phyloP scores from a whole-genome alignment of 2,888 invertebrate species.

The Yponomeuta sedellus region DNA sequence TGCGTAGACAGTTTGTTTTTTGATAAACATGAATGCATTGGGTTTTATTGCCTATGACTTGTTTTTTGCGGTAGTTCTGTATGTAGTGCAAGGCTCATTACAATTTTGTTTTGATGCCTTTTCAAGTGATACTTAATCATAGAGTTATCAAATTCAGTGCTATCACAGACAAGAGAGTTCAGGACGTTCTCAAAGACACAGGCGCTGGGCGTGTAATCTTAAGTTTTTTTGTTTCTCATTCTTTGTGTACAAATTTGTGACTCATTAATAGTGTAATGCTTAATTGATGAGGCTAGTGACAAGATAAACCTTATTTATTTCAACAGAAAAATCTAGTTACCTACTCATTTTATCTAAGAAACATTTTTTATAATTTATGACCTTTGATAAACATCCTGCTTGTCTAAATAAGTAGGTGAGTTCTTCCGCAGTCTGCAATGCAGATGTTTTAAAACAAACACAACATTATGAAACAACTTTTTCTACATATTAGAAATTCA shows the following conservation, averaged over 20 bases:
- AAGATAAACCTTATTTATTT: too few relatives aligned
- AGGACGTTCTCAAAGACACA: too few relatives aligned
- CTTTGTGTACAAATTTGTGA: too few relatives aligned
- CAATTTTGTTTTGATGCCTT: neutral
- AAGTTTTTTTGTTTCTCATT: too few relatives aligned
- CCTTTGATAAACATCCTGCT: neutral
- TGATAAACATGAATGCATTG: neutral
- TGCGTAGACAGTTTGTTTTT: conserved; percentile 27
- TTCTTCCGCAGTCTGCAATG: neutral
- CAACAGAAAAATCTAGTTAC: too few relatives aligned
- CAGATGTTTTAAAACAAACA: neutral
- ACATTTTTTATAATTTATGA: neutral
- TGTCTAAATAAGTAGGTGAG: neutral
- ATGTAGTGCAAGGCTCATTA: neutral
- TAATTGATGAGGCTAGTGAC: too few relatives aligned
- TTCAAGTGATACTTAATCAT: neutral
- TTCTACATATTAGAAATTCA: too few relatives aligned
- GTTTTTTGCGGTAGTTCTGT: neutral
- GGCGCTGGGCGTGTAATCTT: too few relatives aligned
- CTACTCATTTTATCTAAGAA: neutral
- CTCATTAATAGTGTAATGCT: too few relatives aligned
- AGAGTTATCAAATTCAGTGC: too few relatives aligned
- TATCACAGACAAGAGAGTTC: too few relatives aligned
- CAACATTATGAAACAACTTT: neutral
- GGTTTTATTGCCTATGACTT: neutral